Evolutionary conservation across 2,797 vertebrate species (phyloP).

Genomic region (Meriones psammophilus): DNA sequence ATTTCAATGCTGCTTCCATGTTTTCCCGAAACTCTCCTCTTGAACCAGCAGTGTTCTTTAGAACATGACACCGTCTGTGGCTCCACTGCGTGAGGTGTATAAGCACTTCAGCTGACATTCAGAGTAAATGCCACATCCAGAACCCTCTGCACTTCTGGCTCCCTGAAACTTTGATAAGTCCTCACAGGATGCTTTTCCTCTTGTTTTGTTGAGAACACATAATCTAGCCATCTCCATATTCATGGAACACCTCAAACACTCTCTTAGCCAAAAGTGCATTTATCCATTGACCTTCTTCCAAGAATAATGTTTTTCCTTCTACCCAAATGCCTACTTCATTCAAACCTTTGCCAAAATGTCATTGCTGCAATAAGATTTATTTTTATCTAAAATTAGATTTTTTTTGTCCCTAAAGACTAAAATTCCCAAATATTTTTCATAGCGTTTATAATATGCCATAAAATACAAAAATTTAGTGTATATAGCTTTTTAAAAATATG

Average conservation of each 20-base stretch:
- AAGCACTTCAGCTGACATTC: neutral
- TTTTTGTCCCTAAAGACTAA: neutral
- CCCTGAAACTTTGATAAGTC: neutral
- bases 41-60: constrained; percentile 3
- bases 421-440: neutral
- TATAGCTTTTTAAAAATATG: neutral
- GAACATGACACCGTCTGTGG: neutral
- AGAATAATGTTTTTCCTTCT: neutral
- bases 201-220: neutral
- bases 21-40: neutral
- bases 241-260: neutral
- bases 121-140: neutral
- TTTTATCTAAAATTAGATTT: neutral
- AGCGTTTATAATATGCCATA: neutral
- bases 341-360: neutral
- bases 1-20: neutral
- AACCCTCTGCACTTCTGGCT: neutral
- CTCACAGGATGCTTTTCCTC: neutral
- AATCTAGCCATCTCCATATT: neutral
- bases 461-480: neutral
- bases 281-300: neutral
- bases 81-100: neutral
- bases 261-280: neutral
- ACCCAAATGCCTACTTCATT: neutral
- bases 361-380: neutral